Percentiles rank a stretch among this genome's conserved stretches.
phyloP scores from a whole-genome alignment of 2,888 invertebrate genomes.

The Eilema griseolum region DNA sequence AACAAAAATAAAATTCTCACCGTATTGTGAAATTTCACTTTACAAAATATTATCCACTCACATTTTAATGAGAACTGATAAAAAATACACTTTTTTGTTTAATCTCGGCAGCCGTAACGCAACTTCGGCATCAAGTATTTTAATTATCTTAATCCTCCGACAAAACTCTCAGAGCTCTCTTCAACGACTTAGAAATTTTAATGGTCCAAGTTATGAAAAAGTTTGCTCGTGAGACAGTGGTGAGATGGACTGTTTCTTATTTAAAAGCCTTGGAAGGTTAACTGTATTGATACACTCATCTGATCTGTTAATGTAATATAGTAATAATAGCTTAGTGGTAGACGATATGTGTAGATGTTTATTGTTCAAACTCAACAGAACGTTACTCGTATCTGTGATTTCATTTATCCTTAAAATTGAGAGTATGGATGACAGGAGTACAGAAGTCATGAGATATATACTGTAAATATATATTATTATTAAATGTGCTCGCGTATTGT shows the following conservation, averaged over 20 bases:
- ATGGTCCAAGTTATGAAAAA: conserved; percentile 52
- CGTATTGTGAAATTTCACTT: conserved; percentile 15
- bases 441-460: no score
- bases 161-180: conserved; percentile 61
- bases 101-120: conserved; percentile 56
- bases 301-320: neutral
- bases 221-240: conserved; percentile 22
- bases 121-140: conserved; percentile 72
- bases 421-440: no score
- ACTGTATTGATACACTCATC: neutral
- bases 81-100: conserved; percentile 52
- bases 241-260: conserved; percentile 18
- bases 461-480: no score
- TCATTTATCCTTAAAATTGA: no score
- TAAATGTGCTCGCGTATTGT: no score
- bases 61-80: conserved; percentile 41
- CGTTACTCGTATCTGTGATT: neutral
- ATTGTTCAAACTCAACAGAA: neutral
- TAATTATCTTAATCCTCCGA: conserved; percentile 73
- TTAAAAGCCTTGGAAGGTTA: neutral
- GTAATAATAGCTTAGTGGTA: no score
- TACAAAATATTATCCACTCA: conserved; percentile 40
- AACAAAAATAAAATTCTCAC: neutral
- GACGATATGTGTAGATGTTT: no score
- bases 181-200: conserved; percentile 61